These are phyloP conservation scores for Chinchilla lanigera DNA, from an alignment of 2,113 vertebrate species.

Conservation along the genomic window DNA sequence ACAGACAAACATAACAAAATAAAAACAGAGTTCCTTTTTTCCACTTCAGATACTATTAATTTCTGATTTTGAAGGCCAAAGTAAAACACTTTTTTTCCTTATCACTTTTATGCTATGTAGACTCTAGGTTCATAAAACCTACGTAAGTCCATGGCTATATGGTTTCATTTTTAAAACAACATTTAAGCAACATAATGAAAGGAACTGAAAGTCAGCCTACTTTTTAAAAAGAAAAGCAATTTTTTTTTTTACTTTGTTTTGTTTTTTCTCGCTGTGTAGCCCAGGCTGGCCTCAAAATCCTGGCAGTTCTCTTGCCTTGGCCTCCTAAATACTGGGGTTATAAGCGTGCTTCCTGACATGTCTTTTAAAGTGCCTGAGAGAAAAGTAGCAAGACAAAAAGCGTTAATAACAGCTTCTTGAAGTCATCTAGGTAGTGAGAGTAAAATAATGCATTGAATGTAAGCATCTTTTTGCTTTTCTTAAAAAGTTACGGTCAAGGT, in stretches of 20 bases:
- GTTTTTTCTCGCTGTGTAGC: background rate
- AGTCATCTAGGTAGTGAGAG: background rate
- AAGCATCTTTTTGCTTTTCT: constrained; percentile 40
- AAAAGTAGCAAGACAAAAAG: constrained; percentile 29
- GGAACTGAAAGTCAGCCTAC: constrained; percentile 18
- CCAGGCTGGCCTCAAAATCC: background rate
- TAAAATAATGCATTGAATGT: background rate
- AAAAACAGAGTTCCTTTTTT: background rate
- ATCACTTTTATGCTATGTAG: background rate
- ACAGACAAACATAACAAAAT: too few species aligned
- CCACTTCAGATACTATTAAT: background rate
- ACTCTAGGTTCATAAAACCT: constrained; percentile 11
- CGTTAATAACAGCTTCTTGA: constrained; percentile 16
- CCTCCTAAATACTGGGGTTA: background rate
- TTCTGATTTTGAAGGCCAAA: constrained; percentile 36
- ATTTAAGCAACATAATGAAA: constrained; percentile 57
- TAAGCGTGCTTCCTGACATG: background rate
- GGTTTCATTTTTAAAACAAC: constrained; percentile 33
- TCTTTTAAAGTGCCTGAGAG: background rate
- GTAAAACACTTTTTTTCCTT: constrained; percentile 55
- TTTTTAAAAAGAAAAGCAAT: constrained; percentile 4
- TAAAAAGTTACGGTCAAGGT: constrained; percentile 6
- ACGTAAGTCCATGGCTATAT: background rate
- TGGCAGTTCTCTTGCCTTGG: background rate
- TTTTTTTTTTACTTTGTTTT: background rate